phyloP scores from a whole-genome alignment of 2,888 invertebrate species.

The Morpho achilles region DNA sequence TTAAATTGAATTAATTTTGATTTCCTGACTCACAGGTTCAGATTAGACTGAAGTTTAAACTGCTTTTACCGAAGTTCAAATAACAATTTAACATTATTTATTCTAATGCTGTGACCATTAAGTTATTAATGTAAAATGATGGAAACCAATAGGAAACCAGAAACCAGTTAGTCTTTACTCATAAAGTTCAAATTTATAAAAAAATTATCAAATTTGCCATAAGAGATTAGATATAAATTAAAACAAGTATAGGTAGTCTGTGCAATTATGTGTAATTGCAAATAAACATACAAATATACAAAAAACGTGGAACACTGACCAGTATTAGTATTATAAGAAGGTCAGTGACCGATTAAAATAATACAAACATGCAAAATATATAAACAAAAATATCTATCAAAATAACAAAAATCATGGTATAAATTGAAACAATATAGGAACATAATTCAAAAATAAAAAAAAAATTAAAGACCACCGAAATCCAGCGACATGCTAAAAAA shows the following conservation, averaged over 20 bases:
- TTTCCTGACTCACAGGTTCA: too few species aligned
- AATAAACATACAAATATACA: slow-evolving; percentile 32
- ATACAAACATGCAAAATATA: slow-evolving; percentile 57
- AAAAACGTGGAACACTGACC: slow-evolving; percentile 29
- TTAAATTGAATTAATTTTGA: too few species aligned
- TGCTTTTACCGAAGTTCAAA: too few species aligned
- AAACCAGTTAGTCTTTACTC: too few species aligned
- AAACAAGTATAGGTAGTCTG: neutral
- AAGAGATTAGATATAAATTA: neutral
- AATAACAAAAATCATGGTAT: slow-evolving; percentile 36
- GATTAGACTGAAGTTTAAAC: too few species aligned
- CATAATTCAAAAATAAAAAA: slow-evolving; percentile 37
- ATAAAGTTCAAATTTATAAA: neutral
- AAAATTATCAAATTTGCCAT: neutral
- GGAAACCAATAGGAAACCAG: too few species aligned
- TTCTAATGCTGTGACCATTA: too few species aligned
- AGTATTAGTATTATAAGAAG: slow-evolving; percentile 7
- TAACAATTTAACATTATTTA: too few species aligned
- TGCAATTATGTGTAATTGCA: slow-evolving; percentile 22
- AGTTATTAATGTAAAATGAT: too few species aligned
- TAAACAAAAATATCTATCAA: slow-evolving; percentile 37
- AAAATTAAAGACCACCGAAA: slow-evolving; percentile 54
- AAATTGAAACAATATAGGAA: slow-evolving; percentile 23
- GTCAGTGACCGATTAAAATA: slow-evolving; percentile 20
- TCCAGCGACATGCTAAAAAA: slow-evolving; percentile 69